These are phyloP conservation scores for Argopecten irradians DNA, from an alignment of 1,140 invertebrate genomes.

Conservation along the genomic window DNA sequence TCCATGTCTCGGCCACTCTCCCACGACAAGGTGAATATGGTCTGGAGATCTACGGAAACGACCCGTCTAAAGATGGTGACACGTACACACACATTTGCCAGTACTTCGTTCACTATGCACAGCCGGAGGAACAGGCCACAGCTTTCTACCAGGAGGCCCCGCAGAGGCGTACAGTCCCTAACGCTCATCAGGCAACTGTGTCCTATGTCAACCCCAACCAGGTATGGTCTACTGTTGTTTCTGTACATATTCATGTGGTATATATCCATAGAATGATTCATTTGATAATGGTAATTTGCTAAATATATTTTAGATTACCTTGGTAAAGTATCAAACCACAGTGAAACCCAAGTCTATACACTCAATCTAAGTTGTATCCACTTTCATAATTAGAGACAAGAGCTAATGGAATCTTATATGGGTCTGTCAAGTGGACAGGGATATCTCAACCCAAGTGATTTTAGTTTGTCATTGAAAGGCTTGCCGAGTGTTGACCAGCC, in stretches of 20 bases:
- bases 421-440: too few species aligned
- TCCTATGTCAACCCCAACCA: not conserved
- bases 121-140: constrained; percentile 62
- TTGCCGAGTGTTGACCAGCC: too few species aligned
- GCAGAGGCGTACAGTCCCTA: constrained; percentile 47
- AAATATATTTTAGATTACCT: too few species aligned
- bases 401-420: too few species aligned
- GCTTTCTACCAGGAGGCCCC: constrained; percentile 73
- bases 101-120: constrained; percentile 75
- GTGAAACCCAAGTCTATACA: too few species aligned
- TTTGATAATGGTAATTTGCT: too few species aligned
- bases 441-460: too few species aligned
- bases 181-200: constrained; percentile 48
- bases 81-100: constrained; percentile 77
- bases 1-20: constrained; percentile 64
- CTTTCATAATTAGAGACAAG: too few species aligned
- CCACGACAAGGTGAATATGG: constrained; percentile 75
- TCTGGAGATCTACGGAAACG: constrained; percentile 77
- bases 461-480: too few species aligned
- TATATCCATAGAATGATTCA: not conserved
- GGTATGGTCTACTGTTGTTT: not conserved
- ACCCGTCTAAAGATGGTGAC: constrained; percentile 75
- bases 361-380: too few species aligned
- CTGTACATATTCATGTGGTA: not conserved
- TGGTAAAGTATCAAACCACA: too few species aligned